A percentile compares a stretch with the other conserved stretches of the same genome.
Conservation (phyloP, 2,113 vertebrate species). For the Hippocampus abdominalis region DNA sequence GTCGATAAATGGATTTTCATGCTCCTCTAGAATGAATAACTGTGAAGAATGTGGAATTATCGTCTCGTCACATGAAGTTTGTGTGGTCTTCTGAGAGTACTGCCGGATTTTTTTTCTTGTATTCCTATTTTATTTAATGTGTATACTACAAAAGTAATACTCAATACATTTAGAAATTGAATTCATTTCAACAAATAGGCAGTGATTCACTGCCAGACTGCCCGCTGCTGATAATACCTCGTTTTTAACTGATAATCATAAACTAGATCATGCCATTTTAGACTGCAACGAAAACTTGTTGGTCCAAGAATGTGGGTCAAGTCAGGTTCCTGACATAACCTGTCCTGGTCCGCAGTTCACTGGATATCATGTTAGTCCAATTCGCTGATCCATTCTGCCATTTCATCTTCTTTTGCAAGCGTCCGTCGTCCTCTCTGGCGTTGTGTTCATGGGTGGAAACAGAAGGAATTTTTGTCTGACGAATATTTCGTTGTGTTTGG, state of each 20-base stretch:
- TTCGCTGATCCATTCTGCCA: neutral
- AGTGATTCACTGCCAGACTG: neutral
- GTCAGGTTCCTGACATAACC: no score
- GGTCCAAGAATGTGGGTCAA: no score
- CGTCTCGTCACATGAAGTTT: conserved; percentile 41
- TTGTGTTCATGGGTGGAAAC: neutral
- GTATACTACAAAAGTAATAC: no score
- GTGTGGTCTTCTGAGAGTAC: conserved; percentile 60
- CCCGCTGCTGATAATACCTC: neutral
- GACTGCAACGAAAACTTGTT: no score
- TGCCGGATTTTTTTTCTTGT: conserved; percentile 1
- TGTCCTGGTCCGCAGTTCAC: neutral
- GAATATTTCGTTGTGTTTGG: neutral
- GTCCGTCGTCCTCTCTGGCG: neutral
- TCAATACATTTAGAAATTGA: no score
- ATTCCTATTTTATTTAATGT: neutral
- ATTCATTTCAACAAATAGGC: no score
- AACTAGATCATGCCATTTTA: no score
- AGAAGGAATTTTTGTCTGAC: neutral
- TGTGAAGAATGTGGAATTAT: conserved; percentile 72
- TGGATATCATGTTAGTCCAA: neutral
- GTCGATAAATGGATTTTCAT: conserved; percentile 73
- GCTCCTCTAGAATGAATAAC: conserved; percentile 68
- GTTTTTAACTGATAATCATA: no score
- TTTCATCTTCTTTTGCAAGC: neutral